Conservation (phyloP, 2,113 vertebrate species). For the Muntiacus reevesi region DNA sequence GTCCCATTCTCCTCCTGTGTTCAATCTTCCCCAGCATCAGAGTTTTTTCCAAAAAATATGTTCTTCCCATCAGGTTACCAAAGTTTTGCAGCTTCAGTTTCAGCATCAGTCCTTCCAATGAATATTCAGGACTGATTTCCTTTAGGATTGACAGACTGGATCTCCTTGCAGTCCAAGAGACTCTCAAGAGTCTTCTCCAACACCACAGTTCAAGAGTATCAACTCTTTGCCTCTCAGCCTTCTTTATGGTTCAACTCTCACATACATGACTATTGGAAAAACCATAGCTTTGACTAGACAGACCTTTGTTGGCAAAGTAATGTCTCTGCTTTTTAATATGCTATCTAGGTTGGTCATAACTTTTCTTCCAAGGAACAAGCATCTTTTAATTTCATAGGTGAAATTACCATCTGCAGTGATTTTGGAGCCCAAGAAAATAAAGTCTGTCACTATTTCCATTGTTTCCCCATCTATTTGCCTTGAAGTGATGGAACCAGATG, state of each 20-base stretch:
- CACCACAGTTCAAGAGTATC: neutral
- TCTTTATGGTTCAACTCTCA: neutral
- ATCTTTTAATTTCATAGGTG: too few species aligned
- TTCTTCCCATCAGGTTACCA: neutral
- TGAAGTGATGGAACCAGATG: too few species aligned
- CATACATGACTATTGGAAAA: too few species aligned
- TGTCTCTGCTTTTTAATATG: too few species aligned
- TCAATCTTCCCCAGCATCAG: neutral
- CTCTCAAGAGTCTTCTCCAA: neutral
- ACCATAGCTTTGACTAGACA: too few species aligned
- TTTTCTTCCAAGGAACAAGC: too few species aligned
- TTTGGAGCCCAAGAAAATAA: too few species aligned
- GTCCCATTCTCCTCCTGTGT: accelerated
- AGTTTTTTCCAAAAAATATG: neutral
- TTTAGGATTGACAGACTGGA: neutral
- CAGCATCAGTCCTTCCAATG: neutral
- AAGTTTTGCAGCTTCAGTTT: neutral
- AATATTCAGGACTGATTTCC: neutral
- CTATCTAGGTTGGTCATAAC: too few species aligned
- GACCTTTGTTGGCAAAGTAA: too few species aligned
- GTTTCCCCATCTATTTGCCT: too few species aligned
- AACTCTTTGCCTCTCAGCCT: neutral
- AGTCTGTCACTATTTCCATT: too few species aligned
- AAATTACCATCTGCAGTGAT: too few species aligned
- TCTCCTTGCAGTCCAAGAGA: neutral